Conservation (phyloP, 2,113 vertebrate genomes). For the Polyodon spathula region DNA sequence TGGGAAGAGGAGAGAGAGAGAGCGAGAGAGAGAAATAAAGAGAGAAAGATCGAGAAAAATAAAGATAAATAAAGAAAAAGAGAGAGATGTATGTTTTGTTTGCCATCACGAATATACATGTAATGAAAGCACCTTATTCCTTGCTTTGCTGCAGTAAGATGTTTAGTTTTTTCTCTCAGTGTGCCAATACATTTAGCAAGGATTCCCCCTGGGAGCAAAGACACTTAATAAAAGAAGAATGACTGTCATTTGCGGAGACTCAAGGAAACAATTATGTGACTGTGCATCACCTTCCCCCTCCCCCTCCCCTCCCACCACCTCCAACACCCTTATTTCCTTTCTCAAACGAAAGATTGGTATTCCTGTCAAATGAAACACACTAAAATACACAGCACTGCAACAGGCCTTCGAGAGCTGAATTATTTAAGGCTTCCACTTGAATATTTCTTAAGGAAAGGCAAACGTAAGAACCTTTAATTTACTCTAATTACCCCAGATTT, state of each 20-base stretch:
- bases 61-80: no score
- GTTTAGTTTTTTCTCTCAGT: no score
- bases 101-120: no score
- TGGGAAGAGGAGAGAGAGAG: neutral
- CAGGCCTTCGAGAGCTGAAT: slow-evolving; percentile 75
- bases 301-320: slow-evolving; percentile 1
- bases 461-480: slow-evolving; percentile 85
- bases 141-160: neutral
- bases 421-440: slow-evolving; percentile 78
- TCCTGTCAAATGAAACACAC: slow-evolving; percentile 68
- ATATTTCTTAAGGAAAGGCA: slow-evolving; percentile 76
- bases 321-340: slow-evolving; percentile 39
- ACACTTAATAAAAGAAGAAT: slow-evolving; percentile 66
- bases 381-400: slow-evolving; percentile 37
- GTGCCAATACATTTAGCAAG: neutral
- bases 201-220: slow-evolving; percentile 45
- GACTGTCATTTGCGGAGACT: slow-evolving; percentile 68
- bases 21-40: no score
- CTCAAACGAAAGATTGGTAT: slow-evolving; percentile 70
- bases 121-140: neutral
- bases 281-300: slow-evolving; percentile 32
- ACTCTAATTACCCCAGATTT: slow-evolving; percentile 83
- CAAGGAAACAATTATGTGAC: slow-evolving; percentile 68
- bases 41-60: no score
- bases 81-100: no score